A percentile compares a stretch with the other conserved stretches of the same genome.
These are phyloP conservation scores for Colaptes auratus DNA, from an alignment of 2,113 vertebrate genomes.

Conservation along the genomic window DNA sequence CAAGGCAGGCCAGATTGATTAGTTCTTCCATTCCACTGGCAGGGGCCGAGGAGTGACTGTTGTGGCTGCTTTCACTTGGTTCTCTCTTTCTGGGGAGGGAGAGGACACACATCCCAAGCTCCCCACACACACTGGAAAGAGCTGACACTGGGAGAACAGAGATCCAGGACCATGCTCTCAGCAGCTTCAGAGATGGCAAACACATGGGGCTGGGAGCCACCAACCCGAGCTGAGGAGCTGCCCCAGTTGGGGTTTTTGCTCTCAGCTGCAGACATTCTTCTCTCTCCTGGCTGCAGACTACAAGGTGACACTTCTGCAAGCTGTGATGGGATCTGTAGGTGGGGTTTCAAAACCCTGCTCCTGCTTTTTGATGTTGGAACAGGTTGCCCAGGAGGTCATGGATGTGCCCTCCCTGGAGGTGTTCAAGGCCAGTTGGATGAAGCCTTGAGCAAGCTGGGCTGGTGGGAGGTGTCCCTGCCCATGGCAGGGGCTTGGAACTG, in stretches of 20 bases:
- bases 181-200: background rate
- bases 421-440: too few relatives aligned
- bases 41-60: background rate
- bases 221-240: background rate
- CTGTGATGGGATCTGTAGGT: background rate
- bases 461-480: too few relatives aligned
- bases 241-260: background rate
- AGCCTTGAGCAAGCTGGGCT: too few relatives aligned
- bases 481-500: too few relatives aligned
- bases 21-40: constrained; percentile 28
- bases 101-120: background rate
- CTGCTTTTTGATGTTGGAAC: background rate
- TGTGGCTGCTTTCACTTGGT: background rate
- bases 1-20: background rate
- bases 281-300: background rate
- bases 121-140: fast-evolving
- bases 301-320: background rate
- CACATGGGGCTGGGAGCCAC: background rate
- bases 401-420: too few relatives aligned
- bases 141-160: background rate
- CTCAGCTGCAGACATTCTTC: background rate
- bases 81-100: background rate
- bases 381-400: too few relatives aligned
- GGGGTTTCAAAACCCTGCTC: background rate
- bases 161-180: background rate